Percentiles rank a stretch among this genome's conserved stretches.
These are phyloP conservation scores for Pygoscelis antarcticus DNA, from an alignment of 2,113 vertebrate species.

Conservation along the genomic window DNA sequence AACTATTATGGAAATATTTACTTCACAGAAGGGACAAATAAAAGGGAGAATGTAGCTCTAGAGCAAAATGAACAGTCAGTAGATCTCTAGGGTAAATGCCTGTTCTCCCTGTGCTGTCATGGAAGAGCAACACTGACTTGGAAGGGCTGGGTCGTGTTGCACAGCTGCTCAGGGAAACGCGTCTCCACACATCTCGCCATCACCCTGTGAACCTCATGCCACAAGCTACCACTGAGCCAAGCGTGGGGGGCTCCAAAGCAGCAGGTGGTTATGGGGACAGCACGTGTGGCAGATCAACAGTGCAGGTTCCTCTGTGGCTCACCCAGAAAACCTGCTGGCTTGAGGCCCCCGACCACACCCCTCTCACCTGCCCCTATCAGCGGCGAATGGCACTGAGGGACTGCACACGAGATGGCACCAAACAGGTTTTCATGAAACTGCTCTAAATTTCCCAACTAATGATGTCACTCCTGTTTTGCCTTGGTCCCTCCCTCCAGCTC, in stretches of 20 bases:
- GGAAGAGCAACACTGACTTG: background rate
- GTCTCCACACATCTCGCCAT: fast-evolving
- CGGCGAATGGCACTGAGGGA: background rate
- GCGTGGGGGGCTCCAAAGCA: background rate
- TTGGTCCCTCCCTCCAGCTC: background rate
- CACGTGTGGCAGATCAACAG: fast-evolving
- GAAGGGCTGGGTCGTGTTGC: background rate
- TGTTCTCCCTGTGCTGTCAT: background rate
- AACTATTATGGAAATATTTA: background rate
- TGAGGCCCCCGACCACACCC: background rate
- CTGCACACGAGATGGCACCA: fast-evolving
- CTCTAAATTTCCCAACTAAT: background rate
- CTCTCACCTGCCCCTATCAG: background rate
- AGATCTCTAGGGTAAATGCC: background rate
- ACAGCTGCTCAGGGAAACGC: background rate
- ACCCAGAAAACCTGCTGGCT: background rate
- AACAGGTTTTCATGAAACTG: background rate
- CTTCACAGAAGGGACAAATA: background rate
- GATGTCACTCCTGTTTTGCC: background rate
- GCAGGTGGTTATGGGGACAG: background rate
- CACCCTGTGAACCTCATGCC: fast-evolving
- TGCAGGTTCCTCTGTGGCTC: background rate
- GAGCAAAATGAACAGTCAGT: background rate
- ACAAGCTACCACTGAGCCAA: background rate
- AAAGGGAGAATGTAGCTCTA: background rate